phyloP scores from a whole-genome alignment of 1,140 invertebrate genomes.

The Venturia canescens region DNA sequence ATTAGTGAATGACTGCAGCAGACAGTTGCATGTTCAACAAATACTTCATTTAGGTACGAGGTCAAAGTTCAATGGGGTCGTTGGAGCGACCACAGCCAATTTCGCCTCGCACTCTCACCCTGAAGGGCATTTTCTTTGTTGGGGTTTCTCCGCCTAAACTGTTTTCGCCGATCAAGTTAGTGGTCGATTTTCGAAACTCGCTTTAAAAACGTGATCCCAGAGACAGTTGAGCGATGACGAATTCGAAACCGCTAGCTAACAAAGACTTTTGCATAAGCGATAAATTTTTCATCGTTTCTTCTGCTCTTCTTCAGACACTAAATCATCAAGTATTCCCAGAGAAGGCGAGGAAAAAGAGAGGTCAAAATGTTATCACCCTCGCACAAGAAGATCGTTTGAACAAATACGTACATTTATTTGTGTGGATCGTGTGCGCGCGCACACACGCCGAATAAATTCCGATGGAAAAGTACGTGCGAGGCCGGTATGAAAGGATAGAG shows the following conservation, averaged over 20 bases:
- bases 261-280: neutral
- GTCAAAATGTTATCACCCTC: neutral
- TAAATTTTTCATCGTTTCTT: neutral
- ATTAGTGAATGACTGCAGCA: no score
- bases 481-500: conserved; percentile 9
- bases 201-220: neutral
- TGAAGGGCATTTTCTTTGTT: no score
- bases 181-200: no score
- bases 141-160: no score
- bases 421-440: neutral
- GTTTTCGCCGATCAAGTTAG: no score
- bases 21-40: no score
- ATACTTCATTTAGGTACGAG: no score
- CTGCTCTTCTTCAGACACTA: neutral
- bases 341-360: neutral
- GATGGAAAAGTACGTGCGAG: neutral
- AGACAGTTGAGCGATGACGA: neutral
- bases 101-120: no score
- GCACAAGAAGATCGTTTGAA: neutral
- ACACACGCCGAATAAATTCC: no score
- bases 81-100: no score
- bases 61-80: no score
- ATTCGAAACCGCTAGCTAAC: neutral
- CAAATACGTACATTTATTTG: neutral
- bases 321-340: neutral